Conservation (phyloP, 2,113 vertebrate genomes). For the Capricornis sumatraensis region DNA sequence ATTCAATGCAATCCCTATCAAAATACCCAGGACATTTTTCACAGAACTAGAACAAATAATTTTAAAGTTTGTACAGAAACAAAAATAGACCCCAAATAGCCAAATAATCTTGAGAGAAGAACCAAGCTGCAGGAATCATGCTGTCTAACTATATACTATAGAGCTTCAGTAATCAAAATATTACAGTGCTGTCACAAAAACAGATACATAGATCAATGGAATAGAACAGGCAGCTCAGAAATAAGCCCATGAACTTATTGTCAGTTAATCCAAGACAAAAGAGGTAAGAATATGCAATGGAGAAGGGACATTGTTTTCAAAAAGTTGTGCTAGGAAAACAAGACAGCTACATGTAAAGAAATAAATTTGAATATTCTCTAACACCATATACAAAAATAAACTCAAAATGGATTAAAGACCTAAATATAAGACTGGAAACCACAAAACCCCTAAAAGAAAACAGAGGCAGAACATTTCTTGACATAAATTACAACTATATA, state of each 20-base stretch:
- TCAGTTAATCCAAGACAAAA: not conserved
- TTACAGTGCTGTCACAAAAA: not conserved
- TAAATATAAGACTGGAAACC: not conserved
- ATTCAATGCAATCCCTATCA: not conserved
- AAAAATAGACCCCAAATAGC: not conserved
- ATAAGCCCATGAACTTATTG: not conserved
- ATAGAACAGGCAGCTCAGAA: not conserved
- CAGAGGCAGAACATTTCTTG: not conserved
- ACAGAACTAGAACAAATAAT: not conserved
- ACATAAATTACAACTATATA: not conserved
- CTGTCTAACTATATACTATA: not conserved
- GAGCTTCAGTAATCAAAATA: not conserved
- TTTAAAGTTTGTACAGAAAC: not conserved
- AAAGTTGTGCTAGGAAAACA: not conserved
- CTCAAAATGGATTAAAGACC: not conserved
- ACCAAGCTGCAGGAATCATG: not conserved
- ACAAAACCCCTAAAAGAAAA: not conserved
- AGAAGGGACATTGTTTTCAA: not conserved
- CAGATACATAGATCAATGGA: not conserved
- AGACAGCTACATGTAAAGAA: not conserved
- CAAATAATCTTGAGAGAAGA: not conserved
- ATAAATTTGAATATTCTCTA: not conserved
- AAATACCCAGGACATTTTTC: not conserved
- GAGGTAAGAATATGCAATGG: not conserved
- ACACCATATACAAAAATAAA: not conserved